Evolutionary conservation across 2,113 vertebrate genomes (phyloP).

Genomic region (Chloebia gouldiae): DNA sequence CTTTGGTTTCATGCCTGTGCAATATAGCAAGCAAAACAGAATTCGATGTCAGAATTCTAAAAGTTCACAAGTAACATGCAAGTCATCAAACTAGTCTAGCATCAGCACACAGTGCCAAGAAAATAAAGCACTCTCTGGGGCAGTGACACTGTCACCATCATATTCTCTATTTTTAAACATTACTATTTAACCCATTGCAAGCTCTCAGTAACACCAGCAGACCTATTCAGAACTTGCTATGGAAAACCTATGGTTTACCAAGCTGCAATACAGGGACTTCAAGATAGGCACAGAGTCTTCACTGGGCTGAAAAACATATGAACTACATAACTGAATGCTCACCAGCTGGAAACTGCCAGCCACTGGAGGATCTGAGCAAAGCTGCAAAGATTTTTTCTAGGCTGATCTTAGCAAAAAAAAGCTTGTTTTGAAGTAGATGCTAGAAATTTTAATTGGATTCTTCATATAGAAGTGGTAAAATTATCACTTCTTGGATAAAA

Average conservation of each 20-base stretch:
- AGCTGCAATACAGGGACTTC: not conserved
- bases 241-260: not conserved
- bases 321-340: not conserved
- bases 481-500: not conserved
- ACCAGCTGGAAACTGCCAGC: not conserved
- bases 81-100: not conserved
- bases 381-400: not conserved
- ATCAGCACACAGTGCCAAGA: not conserved
- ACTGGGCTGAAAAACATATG: not conserved
- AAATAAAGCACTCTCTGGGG: not conserved
- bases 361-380: not conserved
- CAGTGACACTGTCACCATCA: not conserved
- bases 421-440: not conserved
- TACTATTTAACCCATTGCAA: not conserved
- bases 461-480: not conserved
- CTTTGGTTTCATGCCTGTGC: not conserved
- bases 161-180: not conserved
- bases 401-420: not conserved
- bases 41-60: not conserved
- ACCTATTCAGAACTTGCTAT: not conserved
- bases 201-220: not conserved
- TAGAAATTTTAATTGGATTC: not conserved
- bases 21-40: not conserved
- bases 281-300: not conserved
- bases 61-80: not conserved